These are phyloP conservation scores for Chionoecetes opilio DNA, from an alignment of 1,140 invertebrate species.

Conservation along the genomic window DNA sequence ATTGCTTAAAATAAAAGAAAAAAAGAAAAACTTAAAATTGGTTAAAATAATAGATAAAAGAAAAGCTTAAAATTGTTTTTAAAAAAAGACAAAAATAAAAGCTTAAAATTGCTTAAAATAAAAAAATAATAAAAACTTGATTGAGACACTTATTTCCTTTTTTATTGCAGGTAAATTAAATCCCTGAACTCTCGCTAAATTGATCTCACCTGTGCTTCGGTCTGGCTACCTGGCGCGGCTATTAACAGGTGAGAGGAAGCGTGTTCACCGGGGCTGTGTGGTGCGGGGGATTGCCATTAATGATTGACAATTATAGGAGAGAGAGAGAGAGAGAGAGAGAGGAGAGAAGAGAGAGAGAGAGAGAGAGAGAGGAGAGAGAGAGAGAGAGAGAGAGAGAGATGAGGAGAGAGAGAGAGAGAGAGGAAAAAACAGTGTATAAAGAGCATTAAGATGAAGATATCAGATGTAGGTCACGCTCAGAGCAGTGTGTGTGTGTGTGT, in stretches of 20 bases:
- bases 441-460: no score
- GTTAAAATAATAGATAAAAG: no score
- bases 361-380: constrained; percentile 7
- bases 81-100: no score
- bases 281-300: background rate
- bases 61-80: background rate
- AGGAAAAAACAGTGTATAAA: background rate
- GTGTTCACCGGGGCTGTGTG: background rate
- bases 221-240: background rate
- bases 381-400: background rate
- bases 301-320: background rate
- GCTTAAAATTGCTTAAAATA: background rate
- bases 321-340: background rate
- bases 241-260: background rate
- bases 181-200: background rate
- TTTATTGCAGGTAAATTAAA: background rate
- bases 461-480: no score
- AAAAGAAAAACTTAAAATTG: no score
- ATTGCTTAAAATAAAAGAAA: no score
- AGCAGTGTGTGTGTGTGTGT: no score
- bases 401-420: background rate
- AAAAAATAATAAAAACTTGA: background rate
- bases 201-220: background rate
- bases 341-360: background rate
- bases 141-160: background rate